Percentiles rank a stretch among this genome's conserved stretches.
phyloP scores from a whole-genome alignment of 2,888 invertebrate species.

The Unio pictorum region DNA sequence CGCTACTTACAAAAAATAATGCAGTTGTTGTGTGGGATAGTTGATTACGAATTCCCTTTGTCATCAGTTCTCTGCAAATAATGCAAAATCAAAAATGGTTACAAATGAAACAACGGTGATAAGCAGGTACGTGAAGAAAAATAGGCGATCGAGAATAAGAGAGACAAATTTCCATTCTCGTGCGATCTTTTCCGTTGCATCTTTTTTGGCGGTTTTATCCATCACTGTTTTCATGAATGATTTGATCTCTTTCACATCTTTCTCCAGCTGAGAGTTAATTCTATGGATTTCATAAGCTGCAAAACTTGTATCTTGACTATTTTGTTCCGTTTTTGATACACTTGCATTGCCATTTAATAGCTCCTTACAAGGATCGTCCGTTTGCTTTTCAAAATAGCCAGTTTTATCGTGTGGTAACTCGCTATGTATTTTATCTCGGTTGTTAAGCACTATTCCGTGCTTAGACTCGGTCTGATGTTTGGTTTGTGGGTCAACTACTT shows the following conservation, averaged over 20 bases:
- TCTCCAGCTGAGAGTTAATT: conserved; percentile 41
- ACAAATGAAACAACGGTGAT: conserved; percentile 64
- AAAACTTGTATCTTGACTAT: conserved; percentile 2
- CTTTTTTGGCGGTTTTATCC: conserved; percentile 56
- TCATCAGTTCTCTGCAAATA: conserved; percentile 10
- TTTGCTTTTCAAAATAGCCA: conserved; percentile 49
- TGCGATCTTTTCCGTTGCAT: conserved; percentile 56
- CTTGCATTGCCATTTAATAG: conserved; percentile 9
- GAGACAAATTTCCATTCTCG: conserved; percentile 69
- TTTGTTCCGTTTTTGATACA: conserved; percentile 2
- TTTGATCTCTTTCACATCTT: conserved; percentile 65
- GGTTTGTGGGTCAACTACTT: conserved; percentile 32
- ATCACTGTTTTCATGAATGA: conserved; percentile 52
- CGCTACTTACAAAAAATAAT: too few relatives aligned
- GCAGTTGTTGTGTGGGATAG: too few relatives aligned
- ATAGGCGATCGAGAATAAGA: conserved; percentile 67
- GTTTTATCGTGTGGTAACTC: conserved; percentile 53
- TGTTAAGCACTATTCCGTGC: conserved; percentile 17
- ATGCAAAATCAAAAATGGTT: conserved; percentile 60
- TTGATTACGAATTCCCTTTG: neutral
- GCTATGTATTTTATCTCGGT: conserved; percentile 36
- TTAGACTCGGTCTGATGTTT: conserved; percentile 18
- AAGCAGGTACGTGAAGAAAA: conserved; percentile 67
- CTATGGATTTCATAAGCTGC: neutral
- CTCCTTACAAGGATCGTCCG: conserved; percentile 37